These are phyloP conservation scores for Dendropsophus ebraccatus DNA, from an alignment of 2,113 vertebrate genomes.

Conservation along the genomic window DNA sequence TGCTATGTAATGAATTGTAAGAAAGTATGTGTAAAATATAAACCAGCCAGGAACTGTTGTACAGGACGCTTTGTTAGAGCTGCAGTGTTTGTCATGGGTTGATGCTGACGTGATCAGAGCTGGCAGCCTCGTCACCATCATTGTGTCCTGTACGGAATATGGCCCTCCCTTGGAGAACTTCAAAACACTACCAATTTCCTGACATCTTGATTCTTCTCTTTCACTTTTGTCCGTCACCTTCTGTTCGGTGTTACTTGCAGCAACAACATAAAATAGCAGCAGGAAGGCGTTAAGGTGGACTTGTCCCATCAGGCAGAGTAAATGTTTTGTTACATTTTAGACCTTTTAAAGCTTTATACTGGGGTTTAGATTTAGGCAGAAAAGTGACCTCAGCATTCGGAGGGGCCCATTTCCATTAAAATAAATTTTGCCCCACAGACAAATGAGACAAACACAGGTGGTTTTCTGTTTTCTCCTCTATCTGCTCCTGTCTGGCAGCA, in stretches of 20 bases:
- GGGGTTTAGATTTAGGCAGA: neutral
- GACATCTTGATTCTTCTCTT: neutral
- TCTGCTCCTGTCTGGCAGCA: slow-evolving; percentile 35
- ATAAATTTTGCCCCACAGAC: slow-evolving; percentile 24
- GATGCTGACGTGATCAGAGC: neutral
- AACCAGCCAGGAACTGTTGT: neutral
- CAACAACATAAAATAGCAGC: neutral
- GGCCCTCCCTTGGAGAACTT: neutral
- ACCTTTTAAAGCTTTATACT: slow-evolving; percentile 1
- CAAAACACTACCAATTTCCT: neutral
- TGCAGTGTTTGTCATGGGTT: neutral
- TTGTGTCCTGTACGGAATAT: neutral
- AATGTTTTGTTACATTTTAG: neutral
- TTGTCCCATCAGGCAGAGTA: neutral
- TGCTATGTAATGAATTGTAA: no score
- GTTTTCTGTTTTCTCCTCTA: slow-evolving; percentile 25
- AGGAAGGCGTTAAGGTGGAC: neutral
- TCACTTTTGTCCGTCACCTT: neutral
- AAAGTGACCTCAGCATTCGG: neutral
- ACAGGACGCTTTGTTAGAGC: neutral
- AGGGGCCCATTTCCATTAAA: neutral
- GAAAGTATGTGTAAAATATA: no score
- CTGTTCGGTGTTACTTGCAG: neutral
- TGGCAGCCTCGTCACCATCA: neutral
- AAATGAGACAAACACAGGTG: slow-evolving; percentile 1